A percentile compares a stretch with the other conserved stretches of the same genome.
These are phyloP conservation scores for Hyles vespertilio DNA, from an alignment of 1,140 invertebrate species.

Conservation along the genomic window DNA sequence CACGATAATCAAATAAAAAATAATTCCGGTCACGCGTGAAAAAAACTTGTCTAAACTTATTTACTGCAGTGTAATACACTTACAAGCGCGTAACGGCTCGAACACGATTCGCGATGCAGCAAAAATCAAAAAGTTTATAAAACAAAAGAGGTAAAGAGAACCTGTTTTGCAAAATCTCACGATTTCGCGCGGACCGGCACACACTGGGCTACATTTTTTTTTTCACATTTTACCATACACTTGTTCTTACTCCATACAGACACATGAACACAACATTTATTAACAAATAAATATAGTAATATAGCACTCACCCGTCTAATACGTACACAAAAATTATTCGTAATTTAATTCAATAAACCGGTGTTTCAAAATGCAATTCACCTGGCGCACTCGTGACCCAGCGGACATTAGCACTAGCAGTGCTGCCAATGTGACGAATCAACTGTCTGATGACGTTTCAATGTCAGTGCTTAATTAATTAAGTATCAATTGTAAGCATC, in stretches of 20 bases:
- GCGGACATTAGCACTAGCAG: constrained; percentile 57
- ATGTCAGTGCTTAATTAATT: too few species aligned
- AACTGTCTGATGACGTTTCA: constrained; percentile 12
- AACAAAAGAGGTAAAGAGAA: constrained; percentile 5
- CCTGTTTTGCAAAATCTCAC: constrained; percentile 12
- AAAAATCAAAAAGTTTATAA: constrained; percentile 7
- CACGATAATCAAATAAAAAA: too few species aligned
- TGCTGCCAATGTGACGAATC: constrained; percentile 47
- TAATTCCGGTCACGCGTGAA: too few species aligned
- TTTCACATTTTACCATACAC: constrained; percentile 2
- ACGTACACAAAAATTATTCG: constrained; percentile 32
- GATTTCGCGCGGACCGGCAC: constrained; percentile 8
- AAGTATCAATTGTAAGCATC: too few species aligned
- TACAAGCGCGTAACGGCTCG: neutral
- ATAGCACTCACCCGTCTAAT: constrained; percentile 42
- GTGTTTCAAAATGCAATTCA: constrained; percentile 42
- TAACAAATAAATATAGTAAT: constrained; percentile 3
- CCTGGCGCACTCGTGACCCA: constrained; percentile 54
- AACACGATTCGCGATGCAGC: constrained; percentile 5
- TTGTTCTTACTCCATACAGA: neutral
- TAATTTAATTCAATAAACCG: constrained; percentile 46
- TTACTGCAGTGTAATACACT: constrained; percentile 1
- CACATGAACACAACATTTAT: constrained; percentile 4
- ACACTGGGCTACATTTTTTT: constrained; percentile 7
- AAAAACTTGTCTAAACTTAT: neutral